Percentiles rank a stretch among this genome's conserved stretches.
These are phyloP conservation scores for Erebia palarica DNA, from an alignment of 2,888 invertebrate species.

Conservation along the genomic window DNA sequence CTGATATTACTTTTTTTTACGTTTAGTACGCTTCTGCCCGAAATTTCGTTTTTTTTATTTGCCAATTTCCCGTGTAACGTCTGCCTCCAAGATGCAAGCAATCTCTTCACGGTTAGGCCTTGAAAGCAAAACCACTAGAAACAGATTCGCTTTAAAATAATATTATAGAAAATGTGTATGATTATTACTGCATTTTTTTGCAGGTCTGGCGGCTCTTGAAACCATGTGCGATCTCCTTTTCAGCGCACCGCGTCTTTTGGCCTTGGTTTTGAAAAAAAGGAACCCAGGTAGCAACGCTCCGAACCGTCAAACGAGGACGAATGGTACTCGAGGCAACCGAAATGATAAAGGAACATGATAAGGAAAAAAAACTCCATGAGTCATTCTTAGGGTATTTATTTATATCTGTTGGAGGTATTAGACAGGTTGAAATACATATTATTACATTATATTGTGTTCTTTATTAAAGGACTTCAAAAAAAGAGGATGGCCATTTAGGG, in stretches of 20 bases:
- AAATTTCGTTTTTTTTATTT: too few relatives aligned
- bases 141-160: too few relatives aligned
- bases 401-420: not conserved
- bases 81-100: too few relatives aligned
- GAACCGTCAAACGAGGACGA: slow-evolving; percentile 19
- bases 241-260: slow-evolving; percentile 15
- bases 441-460: not conserved
- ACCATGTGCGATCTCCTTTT: not conserved
- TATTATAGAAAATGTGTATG: too few relatives aligned
- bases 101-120: too few relatives aligned
- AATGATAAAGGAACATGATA: slow-evolving; percentile 19
- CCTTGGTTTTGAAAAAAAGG: slow-evolving; percentile 29
- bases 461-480: not conserved
- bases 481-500: too few relatives aligned
- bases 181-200: too few relatives aligned
- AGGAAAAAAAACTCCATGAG: slow-evolving; percentile 23
- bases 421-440: slow-evolving; percentile 1
- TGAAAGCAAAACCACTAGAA: too few relatives aligned
- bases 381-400: slow-evolving; percentile 7
- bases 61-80: too few relatives aligned
- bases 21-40: too few relatives aligned
- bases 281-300: slow-evolving; percentile 35
- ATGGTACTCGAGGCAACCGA: slow-evolving; percentile 19
- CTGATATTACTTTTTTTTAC: too few relatives aligned
- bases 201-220: too few relatives aligned